Conservation (phyloP, 2,888 invertebrate genomes). For the Allophyes oxyacanthae region DNA sequence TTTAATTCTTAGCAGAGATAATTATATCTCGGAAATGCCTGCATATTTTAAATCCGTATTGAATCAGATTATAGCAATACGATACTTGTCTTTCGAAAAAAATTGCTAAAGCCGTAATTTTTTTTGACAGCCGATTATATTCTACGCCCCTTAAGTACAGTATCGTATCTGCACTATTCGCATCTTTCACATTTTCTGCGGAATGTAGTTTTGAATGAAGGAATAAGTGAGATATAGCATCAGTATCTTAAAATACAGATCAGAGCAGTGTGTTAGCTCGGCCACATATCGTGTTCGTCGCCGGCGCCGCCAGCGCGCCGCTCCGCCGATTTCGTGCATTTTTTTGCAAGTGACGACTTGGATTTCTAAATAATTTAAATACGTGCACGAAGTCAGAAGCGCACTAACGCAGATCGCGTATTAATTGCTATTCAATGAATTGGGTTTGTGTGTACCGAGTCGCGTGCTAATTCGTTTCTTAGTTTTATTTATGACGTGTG, state of each 20-base stretch:
- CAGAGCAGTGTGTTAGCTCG: slow-evolving; percentile 39
- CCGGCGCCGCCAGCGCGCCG: slow-evolving; percentile 71
- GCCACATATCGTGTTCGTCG: slow-evolving; percentile 65
- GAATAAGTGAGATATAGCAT: slow-evolving; percentile 26
- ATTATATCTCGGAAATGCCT: too few relatives aligned
- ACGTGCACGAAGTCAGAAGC: slow-evolving; percentile 81
- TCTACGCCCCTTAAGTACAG: slow-evolving; percentile 12
- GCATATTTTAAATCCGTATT: too few relatives aligned
- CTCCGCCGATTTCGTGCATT: slow-evolving; percentile 85
- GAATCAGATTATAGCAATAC: too few relatives aligned
- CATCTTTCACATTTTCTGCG: slow-evolving; percentile 22
- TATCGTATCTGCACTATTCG: slow-evolving; percentile 26
- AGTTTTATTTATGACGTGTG: slow-evolving; percentile 57
- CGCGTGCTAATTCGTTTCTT: slow-evolving; percentile 66
- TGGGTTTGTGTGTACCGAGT: slow-evolving; percentile 74
- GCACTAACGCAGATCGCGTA: slow-evolving; percentile 69
- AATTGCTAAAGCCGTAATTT: not conserved
- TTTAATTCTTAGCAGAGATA: not conserved
- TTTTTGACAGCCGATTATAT: slow-evolving; percentile 20
- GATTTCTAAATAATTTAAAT: slow-evolving; percentile 89
- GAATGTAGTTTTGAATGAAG: slow-evolving; percentile 25
- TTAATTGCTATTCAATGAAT: slow-evolving; percentile 78
- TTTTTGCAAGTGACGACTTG: slow-evolving; percentile 85
- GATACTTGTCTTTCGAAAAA: not conserved
- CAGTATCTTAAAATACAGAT: slow-evolving; percentile 47